Conservation (phyloP, 2,797 vertebrate species). For the Coranthus polyacanthus region DNA sequence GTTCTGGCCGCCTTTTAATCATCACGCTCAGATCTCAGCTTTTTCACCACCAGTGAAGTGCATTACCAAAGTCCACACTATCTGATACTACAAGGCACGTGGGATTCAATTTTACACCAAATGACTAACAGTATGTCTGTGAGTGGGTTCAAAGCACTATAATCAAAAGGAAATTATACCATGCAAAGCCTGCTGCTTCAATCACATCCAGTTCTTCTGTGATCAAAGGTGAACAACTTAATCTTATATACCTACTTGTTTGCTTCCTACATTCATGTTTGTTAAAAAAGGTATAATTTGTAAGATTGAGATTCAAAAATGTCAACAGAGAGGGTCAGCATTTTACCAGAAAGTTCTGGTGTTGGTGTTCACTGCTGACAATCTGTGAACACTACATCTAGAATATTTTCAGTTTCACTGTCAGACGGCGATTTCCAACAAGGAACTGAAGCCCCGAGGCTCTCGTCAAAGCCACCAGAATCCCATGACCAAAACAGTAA, state of each 20-base stretch:
- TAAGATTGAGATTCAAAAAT: too few relatives aligned
- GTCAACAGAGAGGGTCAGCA: too few relatives aligned
- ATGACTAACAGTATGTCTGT: constrained; percentile 33
- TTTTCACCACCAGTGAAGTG: constrained; percentile 16
- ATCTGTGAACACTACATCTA: too few relatives aligned
- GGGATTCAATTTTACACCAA: constrained; percentile 30
- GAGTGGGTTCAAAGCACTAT: constrained; percentile 52
- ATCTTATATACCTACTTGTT: neutral
- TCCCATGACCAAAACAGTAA: too few relatives aligned
- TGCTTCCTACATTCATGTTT: neutral
- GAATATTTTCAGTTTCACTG: too few relatives aligned
- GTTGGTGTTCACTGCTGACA: too few relatives aligned
- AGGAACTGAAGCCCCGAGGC: too few relatives aligned
- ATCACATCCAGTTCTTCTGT: constrained; percentile 7
- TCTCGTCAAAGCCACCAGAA: too few relatives aligned
- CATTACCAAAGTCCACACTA: constrained; percentile 6
- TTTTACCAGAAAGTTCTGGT: too few relatives aligned
- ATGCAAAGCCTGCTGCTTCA: constrained; percentile 18
- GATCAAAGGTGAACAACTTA: constrained; percentile 23
- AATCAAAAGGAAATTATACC: constrained; percentile 48
- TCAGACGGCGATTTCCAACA: too few relatives aligned
- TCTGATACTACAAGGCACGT: constrained; percentile 27
- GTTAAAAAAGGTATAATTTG: too few relatives aligned
- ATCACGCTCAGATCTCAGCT: constrained; percentile 21
- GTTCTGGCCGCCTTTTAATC: constrained; percentile 30